Base-by-base conservation (phyloP, 2,888 invertebrate genomes). In the Clunio marinus region DNA sequence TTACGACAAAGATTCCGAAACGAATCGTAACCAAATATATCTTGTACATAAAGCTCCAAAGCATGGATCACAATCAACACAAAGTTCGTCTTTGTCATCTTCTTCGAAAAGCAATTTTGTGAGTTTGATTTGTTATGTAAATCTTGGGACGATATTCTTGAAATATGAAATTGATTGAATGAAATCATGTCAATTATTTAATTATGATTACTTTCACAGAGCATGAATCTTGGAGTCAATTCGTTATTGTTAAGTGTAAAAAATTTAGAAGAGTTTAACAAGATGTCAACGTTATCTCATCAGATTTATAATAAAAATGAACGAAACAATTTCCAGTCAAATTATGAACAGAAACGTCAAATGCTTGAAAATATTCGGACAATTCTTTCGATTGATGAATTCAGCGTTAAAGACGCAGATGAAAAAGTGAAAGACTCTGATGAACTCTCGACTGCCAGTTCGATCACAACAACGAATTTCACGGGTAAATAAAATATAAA, bases 381-480 rank as follows among this genome's bases (percentile, higher is more conserved):
- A 25, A 63, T 46, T 27, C 10, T 63, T n/a, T n/a, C 63, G 13
- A 46, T 63, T 3, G 46, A 63, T 46, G 25, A 22, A n/a, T 2
- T 17, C 13, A 57, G 28, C 28, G 13, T 57, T 15, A 27, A 24
- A 4, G 25, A 17, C 25, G 57, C 10, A 7, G 32, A n/a, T n/a
- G 22, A 46, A 45, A 74, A 74, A 75, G 73, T 78, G 80, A 73
- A 83, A 83, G 76, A 82, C 82, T 73, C 79, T 79, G 91, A 91
- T 76, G 83, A 84, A 65, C 83, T 84, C 69, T 91, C 91, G 45
- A 82, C 91, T 70, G 91, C 91, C 63, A 91, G 91, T 79, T 91
- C 91, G 7, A 35, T 35, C 2, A 62, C 62, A 10, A 70, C 91
- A 89, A 75, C 91, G 91, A 78, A 92, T 92, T 77, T 92, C 91